Evolutionary conservation across 2,797 vertebrate species (phyloP).

Genomic region (Rallus crepitans): DNA sequence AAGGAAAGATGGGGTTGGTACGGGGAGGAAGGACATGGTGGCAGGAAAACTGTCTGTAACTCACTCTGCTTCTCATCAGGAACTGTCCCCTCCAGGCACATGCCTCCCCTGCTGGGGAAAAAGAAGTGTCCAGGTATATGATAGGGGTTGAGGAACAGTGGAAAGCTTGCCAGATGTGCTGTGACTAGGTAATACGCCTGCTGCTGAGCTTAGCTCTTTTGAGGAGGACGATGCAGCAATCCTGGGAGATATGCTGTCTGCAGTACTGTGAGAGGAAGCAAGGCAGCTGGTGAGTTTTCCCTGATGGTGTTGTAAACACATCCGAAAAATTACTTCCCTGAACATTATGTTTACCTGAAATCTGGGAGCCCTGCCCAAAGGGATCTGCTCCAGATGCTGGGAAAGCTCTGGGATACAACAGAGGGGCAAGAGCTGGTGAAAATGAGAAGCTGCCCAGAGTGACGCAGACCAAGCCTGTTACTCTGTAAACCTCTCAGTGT

Average conservation of each 20-base stretch:
- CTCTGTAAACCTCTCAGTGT: neutral
- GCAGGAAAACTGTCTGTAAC: neutral
- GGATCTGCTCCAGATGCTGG: neutral
- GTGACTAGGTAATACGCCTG: neutral
- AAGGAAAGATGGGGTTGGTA: neutral
- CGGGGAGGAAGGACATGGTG: neutral
- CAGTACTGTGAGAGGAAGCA: neutral
- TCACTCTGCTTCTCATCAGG: neutral
- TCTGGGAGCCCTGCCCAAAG: neutral
- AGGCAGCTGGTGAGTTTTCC: constrained; percentile 16
- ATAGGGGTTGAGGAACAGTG: neutral
- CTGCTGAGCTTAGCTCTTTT: constrained; percentile 13
- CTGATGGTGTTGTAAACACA: constrained; percentile 18
- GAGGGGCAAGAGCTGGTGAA: neutral
- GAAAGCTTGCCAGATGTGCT: neutral
- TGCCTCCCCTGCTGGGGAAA: neutral
- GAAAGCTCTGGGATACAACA: neutral
- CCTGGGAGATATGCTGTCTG: neutral
- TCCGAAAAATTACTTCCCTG: neutral
- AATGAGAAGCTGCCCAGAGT: neutral
- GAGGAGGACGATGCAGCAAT: neutral
- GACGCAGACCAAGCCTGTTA: neutral
- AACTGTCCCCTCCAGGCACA: neutral
- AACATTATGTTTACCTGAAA: constrained; percentile 36
- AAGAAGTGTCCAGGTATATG: neutral